Conservation (phyloP, 2,797 vertebrate species). For the Galagoides demidoff region DNA sequence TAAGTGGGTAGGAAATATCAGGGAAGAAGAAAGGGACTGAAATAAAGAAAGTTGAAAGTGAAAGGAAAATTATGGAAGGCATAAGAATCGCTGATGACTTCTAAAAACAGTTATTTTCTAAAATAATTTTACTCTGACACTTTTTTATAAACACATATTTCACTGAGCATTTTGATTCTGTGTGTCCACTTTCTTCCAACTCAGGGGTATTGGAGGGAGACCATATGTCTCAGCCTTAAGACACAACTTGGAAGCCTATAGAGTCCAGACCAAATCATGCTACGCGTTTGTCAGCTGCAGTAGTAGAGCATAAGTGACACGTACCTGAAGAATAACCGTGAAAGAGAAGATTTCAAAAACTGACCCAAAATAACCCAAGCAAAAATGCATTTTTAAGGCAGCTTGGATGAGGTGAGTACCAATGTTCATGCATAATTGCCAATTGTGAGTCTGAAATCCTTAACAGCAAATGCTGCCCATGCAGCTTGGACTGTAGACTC, state of each 20-base stretch:
- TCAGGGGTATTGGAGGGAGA: neutral
- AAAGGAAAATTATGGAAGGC: neutral
- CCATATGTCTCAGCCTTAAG: neutral
- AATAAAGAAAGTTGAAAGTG: slow-evolving; percentile 18
- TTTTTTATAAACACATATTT: slow-evolving; percentile 50
- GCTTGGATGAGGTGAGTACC: neutral
- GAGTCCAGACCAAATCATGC: neutral
- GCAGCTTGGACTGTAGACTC: neutral
- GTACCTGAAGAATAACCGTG: neutral
- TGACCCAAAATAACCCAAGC: neutral
- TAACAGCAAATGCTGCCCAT: neutral
- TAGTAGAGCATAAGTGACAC: neutral
- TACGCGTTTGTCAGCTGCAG: neutral
- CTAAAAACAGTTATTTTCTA: slow-evolving; percentile 18
- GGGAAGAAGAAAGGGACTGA: neutral
- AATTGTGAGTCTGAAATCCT: neutral
- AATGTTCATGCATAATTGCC: neutral
- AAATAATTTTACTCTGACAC: slow-evolving; percentile 29
- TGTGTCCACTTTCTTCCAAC: neutral
- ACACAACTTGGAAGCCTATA: neutral
- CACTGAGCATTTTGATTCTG: slow-evolving; percentile 11
- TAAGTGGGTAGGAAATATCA: slow-evolving; percentile 47
- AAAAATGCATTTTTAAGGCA: neutral
- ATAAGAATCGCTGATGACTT: neutral
- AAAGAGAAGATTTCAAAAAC: slow-evolving; percentile 16